phyloP scores from a whole-genome alignment of 2,797 vertebrate genomes.

The Gymnoscopelus braueri region DNA sequence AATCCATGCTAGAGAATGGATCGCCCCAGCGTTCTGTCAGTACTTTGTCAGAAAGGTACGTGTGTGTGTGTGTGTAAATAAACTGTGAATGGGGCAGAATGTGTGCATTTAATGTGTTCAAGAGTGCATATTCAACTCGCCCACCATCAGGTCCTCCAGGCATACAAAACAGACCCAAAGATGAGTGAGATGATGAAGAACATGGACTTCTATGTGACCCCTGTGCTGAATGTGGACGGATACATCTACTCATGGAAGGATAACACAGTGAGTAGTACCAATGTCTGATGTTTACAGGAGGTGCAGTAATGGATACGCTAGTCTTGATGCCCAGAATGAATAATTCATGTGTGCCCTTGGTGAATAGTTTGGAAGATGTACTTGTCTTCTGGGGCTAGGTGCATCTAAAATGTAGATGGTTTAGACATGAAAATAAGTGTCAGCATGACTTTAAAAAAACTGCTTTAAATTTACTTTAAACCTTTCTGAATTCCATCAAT shows the following conservation, averaged over 20 bases:
- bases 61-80: background rate
- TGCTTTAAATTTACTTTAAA: too few relatives aligned
- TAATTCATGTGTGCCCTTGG: too few relatives aligned
- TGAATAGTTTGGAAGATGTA: too few relatives aligned
- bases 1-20: slow-evolving; percentile 88
- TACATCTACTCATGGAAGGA: slow-evolving; percentile 79
- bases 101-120: background rate
- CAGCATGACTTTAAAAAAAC: too few relatives aligned
- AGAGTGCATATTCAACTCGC: too few relatives aligned
- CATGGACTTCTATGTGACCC: slow-evolving; percentile 86
- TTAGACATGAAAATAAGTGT: too few relatives aligned
- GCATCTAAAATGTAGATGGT: too few relatives aligned
- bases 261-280: slow-evolving; percentile 62
- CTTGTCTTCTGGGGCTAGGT: too few relatives aligned
- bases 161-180: slow-evolving; percentile 75
- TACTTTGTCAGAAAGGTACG: slow-evolving; percentile 86
- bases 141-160: slow-evolving; percentile 79
- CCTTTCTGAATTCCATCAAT: too few relatives aligned
- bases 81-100: too few relatives aligned
- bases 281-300: background rate
- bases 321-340: too few relatives aligned
- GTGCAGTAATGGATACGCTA: too few relatives aligned
- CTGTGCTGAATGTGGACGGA: slow-evolving; percentile 87
- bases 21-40: slow-evolving; percentile 87
- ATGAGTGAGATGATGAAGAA: slow-evolving; percentile 77